These are phyloP conservation scores for Cettia cetti DNA, from an alignment of 2,113 vertebrate genomes.

Conservation along the genomic window DNA sequence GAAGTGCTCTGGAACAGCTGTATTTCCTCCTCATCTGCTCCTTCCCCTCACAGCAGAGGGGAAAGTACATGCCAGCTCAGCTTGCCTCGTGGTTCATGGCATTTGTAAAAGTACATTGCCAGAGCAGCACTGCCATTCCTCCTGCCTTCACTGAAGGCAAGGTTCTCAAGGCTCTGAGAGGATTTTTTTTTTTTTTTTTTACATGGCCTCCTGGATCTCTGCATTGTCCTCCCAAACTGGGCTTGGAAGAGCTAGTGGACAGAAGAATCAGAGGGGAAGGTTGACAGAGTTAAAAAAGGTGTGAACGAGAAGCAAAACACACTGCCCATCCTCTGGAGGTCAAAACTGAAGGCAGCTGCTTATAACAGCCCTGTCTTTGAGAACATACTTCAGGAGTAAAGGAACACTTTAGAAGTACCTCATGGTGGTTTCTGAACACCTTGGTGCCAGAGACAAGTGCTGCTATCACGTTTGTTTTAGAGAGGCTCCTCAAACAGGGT, in stretches of 20 bases:
- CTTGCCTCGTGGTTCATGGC: background rate
- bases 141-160: background rate
- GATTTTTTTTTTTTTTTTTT: background rate
- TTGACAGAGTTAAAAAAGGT: background rate
- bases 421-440: background rate
- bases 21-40: slow-evolving; percentile 1
- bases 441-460: background rate
- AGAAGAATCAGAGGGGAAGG: background rate
- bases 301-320: background rate
- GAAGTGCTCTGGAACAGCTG: background rate
- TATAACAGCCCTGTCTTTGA: background rate
- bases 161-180: background rate
- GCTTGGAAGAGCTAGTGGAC: background rate
- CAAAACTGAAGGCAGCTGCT: background rate
- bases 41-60: background rate
- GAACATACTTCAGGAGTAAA: background rate
- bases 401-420: background rate
- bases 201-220: background rate
- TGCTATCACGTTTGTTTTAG: background rate
- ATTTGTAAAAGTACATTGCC: background rate
- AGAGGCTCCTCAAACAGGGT: background rate
- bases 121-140: background rate
- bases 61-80: background rate
- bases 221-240: background rate
- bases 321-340: background rate